Evolutionary conservation across 2,797 vertebrate genomes (phyloP).

Genomic region (Hypotaenidia philippensis): DNA sequence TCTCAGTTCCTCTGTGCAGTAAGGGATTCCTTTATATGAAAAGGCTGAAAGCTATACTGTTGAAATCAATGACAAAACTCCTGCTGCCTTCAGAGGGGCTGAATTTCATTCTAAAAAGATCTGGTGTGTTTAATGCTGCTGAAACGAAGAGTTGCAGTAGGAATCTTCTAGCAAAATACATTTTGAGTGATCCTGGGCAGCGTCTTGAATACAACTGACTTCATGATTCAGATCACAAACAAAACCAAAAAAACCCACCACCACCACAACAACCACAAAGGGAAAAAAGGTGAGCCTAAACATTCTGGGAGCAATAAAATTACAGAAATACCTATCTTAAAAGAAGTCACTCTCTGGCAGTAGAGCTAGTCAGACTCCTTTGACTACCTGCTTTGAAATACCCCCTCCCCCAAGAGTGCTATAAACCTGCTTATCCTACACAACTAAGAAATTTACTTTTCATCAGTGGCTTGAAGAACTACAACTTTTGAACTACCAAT

Average conservation of each 20-base stretch:
- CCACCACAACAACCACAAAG: too few species aligned
- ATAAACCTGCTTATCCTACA: background rate
- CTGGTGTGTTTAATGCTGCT: background rate
- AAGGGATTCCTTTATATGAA: slow-evolving; percentile 10
- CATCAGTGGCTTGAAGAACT: background rate
- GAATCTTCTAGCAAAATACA: background rate
- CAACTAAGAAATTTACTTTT: background rate
- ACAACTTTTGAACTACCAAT: background rate
- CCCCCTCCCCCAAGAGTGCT: accelerated
- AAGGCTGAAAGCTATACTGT: background rate
- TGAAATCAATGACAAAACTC: slow-evolving; percentile 21
- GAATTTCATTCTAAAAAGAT: background rate
- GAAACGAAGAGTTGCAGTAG: background rate
- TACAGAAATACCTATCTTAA: background rate
- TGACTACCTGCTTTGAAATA: background rate
- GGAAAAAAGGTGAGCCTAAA: background rate
- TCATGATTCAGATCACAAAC: background rate
- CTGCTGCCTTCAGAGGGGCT: background rate
- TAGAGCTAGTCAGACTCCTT: background rate
- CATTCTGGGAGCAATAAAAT: background rate
- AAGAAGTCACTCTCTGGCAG: background rate
- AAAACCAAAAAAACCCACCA: background rate
- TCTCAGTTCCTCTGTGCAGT: background rate
- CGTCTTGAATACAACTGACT: background rate
- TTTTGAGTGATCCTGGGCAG: background rate